phyloP scores from a whole-genome alignment of 2,888 invertebrate species.

The Cryptocheilus praepositus region DNA sequence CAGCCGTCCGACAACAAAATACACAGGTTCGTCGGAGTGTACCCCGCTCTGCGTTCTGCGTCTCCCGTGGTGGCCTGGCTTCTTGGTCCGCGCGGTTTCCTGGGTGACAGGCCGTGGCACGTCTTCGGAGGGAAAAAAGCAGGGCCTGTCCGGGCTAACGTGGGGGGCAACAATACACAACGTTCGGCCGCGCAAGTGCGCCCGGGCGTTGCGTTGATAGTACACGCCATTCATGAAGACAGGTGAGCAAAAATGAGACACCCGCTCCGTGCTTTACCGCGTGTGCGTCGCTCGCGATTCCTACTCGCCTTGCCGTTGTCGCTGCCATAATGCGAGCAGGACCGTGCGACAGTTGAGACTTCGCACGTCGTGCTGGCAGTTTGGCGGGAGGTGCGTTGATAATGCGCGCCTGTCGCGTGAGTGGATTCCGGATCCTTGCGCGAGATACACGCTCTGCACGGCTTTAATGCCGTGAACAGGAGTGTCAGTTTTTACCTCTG shows the following conservation, averaged over 20 bases:
- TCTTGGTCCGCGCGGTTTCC: constrained; percentile 59
- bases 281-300: too few relatives aligned
- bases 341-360: constrained; percentile 8
- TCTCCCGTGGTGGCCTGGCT: constrained; percentile 37
- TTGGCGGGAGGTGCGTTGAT: too few relatives aligned
- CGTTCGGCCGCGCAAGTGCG: constrained; percentile 59
- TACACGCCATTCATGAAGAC: constrained; percentile 70
- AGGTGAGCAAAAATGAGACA: constrained; percentile 62
- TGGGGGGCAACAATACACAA: constrained; percentile 40
- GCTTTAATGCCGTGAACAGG: too few relatives aligned
- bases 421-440: too few relatives aligned
- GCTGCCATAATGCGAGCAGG: too few relatives aligned
- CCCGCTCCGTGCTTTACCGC: too few relatives aligned
- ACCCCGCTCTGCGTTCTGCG: constrained; percentile 47
- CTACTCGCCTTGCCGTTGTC: too few relatives aligned
- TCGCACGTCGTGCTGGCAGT: too few relatives aligned
- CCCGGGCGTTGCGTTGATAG: constrained; percentile 56
- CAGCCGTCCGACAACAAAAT: constrained; percentile 64
- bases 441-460: too few relatives aligned
- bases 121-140: constrained; percentile 25
- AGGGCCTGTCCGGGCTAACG: constrained; percentile 17
- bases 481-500: too few relatives aligned
- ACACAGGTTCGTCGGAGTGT: constrained; percentile 54
- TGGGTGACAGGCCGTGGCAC: constrained; percentile 60
- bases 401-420: too few relatives aligned